phyloP scores from a whole-genome alignment of 2,888 invertebrate species.

The Archips xylosteana region DNA sequence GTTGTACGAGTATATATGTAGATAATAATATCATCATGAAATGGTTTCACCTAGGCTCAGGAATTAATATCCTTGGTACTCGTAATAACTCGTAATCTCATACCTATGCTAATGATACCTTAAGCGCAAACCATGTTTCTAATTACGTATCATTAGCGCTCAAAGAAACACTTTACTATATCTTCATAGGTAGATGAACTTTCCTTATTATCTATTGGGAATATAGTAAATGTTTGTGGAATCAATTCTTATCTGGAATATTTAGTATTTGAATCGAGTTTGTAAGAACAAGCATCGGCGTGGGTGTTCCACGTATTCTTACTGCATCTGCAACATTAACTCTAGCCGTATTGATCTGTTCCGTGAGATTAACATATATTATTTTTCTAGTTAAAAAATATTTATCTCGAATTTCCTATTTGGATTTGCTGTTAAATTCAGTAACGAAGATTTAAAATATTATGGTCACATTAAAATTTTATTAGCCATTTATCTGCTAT shows the following conservation, averaged over 20 bases:
- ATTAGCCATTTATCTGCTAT: too few relatives aligned
- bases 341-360: slow-evolving; percentile 27
- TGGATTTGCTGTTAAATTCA: background rate
- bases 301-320: slow-evolving; percentile 46
- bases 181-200: background rate
- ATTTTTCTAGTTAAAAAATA: background rate
- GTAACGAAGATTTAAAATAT: too few relatives aligned
- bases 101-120: background rate
- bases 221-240: slow-evolving; percentile 15
- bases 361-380: slow-evolving; percentile 1
- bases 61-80: too few relatives aligned
- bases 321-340: slow-evolving; percentile 25
- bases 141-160: background rate
- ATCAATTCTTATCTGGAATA: slow-evolving; percentile 29
- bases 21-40: too few relatives aligned
- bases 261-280: slow-evolving; percentile 36
- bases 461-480: too few relatives aligned
- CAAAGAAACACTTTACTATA: background rate
- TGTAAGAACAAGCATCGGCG: slow-evolving; percentile 38
- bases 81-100: background rate
- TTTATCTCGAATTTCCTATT: background rate
- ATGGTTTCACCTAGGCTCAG: too few relatives aligned
- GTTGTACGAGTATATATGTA: too few relatives aligned
- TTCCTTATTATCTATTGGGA: background rate
- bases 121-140: background rate